A percentile compares a stretch with the other conserved stretches of the same genome.
Conservation (phyloP, 2,113 vertebrate species). For the Chrysemys picta region DNA sequence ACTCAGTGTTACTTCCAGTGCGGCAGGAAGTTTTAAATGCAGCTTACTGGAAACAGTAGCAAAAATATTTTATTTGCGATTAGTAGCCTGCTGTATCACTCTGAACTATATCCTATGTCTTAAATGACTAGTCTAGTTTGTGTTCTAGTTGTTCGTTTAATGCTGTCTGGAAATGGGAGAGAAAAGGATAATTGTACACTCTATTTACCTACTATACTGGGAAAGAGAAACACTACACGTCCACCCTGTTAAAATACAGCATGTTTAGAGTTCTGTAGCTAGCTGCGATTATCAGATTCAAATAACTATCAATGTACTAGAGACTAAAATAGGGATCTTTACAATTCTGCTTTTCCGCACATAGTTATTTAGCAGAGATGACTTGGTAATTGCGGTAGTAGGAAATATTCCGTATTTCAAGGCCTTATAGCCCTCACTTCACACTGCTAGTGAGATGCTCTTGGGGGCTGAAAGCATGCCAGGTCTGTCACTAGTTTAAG, state of each 20-base stretch:
- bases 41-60: constrained; percentile 13
- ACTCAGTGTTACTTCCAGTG: no score
- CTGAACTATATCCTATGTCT: background rate
- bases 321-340: fast-evolving
- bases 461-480: background rate
- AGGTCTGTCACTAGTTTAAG: fast-evolving
- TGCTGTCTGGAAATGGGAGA: background rate
- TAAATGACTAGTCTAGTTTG: background rate
- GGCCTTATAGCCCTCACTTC: background rate
- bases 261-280: background rate
- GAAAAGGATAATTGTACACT: background rate
- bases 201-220: background rate
- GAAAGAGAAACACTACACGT: background rate
- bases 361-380: background rate
- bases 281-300: background rate
- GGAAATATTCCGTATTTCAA: fast-evolving
- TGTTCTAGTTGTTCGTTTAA: background rate
- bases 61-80: background rate
- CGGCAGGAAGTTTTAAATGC: background rate
- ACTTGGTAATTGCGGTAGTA: fast-evolving
- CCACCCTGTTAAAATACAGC: background rate
- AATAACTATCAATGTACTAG: fast-evolving
- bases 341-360: background rate
- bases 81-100: background rate
- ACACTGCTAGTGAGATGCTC: no score